phyloP scores from a whole-genome alignment of 2,797 vertebrate species.

The Peromyscus nudipes region DNA sequence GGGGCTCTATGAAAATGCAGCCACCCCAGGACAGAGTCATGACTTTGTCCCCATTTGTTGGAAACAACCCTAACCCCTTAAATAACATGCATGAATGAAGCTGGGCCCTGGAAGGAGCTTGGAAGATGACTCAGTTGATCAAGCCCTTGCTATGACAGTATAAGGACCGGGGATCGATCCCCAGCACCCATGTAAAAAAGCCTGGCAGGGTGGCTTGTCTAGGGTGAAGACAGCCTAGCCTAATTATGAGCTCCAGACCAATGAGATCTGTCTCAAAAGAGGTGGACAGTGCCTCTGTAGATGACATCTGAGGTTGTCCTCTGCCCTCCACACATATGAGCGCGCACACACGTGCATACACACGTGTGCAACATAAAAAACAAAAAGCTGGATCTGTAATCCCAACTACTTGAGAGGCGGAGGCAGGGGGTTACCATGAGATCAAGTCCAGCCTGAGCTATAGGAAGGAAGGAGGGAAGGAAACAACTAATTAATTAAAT shows the following conservation, averaged over 20 bases:
- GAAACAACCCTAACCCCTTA: not conserved
- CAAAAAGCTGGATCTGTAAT: not conserved
- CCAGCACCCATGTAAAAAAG: not conserved
- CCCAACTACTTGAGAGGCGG: not conserved
- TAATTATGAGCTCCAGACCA: not conserved
- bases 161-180: rapidly evolving
- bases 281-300: not conserved
- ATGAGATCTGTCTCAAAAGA: not conserved
- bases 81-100: not conserved
- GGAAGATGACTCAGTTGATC: not conserved
- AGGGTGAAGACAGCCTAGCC: not conserved
- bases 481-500: not conserved
- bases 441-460: not conserved
- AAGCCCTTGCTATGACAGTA: not conserved
- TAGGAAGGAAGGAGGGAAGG: not conserved
- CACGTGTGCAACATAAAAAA: not conserved
- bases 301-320: not conserved
- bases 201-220: not conserved
- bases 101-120: not conserved
- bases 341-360: not conserved
- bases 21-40: not conserved
- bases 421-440: not conserved
- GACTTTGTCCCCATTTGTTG: not conserved
- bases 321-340: not conserved
- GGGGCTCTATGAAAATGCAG: not conserved